Evolutionary conservation across 1,140 invertebrate species (phyloP).

Genomic region (Eufriesea mexicana): DNA sequence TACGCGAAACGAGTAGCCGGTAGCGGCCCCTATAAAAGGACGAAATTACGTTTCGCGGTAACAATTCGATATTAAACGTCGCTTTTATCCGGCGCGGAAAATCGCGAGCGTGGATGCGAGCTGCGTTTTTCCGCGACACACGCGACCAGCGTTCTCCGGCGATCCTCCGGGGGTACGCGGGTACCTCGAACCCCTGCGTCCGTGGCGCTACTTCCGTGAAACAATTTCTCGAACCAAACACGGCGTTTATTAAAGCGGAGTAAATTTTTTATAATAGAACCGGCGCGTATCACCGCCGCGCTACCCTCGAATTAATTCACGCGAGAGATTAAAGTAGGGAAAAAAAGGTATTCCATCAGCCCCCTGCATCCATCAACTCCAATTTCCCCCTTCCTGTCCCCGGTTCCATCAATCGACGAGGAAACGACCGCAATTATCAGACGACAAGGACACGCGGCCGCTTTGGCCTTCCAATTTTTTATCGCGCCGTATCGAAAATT

Average conservation of each 20-base stretch:
- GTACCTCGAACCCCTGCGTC: no score
- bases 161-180: no score
- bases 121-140: not conserved
- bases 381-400: not conserved
- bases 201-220: no score
- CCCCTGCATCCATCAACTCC: not conserved
- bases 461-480: conserved; percentile 18
- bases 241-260: no score
- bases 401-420: not conserved
- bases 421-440: not conserved
- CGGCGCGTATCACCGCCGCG: not conserved
- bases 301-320: not conserved
- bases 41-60: conserved; percentile 13
- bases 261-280: no score
- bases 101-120: not conserved
- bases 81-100: not conserved
- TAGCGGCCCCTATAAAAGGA: conserved; percentile 2
- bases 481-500: conserved; percentile 21
- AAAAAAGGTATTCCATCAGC: not conserved
- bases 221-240: no score
- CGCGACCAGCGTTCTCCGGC: not conserved
- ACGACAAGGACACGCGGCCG: not conserved
- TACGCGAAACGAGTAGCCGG: conserved; percentile 20
- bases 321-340: not conserved
- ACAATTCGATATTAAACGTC: conserved; percentile 35